Conservation (phyloP, 2,888 invertebrate species). For the Entomobrya proxima region DNA sequence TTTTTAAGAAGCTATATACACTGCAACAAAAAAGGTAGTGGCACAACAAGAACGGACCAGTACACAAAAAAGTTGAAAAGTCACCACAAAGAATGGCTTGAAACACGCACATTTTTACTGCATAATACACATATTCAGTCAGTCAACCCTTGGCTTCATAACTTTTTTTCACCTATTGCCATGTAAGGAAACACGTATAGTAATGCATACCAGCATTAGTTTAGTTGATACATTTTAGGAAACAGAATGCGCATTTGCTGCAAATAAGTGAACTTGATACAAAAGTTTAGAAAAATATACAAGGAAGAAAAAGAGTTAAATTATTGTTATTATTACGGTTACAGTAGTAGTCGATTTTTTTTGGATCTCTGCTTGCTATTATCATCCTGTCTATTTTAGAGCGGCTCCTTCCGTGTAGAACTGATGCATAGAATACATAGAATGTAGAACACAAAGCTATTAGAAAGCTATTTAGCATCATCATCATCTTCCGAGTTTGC, state of each 20-base stretch:
- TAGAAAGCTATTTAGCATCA: constrained; percentile 48
- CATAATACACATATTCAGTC: too few relatives aligned
- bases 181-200: too few relatives aligned
- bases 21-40: neutral
- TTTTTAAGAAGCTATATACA: constrained; percentile 6
- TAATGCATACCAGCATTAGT: too few relatives aligned
- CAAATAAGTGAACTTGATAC: neutral
- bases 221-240: too few relatives aligned
- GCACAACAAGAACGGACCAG: neutral
- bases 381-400: constrained; percentile 7
- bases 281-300: neutral
- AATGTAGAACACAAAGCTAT: neutral
- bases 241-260: too few relatives aligned
- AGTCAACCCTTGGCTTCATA: too few relatives aligned
- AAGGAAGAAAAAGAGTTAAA: neutral
- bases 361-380: neutral
- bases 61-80: neutral
- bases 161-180: too few relatives aligned
- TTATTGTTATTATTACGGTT: constrained; percentile 18
- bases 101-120: constrained; percentile 18
- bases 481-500: neutral
- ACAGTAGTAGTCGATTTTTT: neutral
- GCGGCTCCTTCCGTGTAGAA: constrained; percentile 37
- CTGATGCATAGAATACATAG: neutral
- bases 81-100: neutral